Base-by-base conservation (phyloP, 2,888 invertebrate genomes). In the Drosophila testacea region DNA sequence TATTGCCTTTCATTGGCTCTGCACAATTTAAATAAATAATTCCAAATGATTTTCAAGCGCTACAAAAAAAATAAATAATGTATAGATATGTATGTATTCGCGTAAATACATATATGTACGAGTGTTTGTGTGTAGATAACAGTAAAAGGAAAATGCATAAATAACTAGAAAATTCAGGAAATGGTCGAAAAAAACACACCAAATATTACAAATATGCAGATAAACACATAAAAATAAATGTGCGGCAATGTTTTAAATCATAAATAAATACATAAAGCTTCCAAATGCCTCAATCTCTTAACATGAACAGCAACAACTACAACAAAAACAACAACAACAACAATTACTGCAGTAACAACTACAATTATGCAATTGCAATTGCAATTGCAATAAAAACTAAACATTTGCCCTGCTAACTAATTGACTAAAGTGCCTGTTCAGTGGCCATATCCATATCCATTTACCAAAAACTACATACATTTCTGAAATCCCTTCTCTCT, bases 341-440 rank as follows among this genome's bases (percentile, higher is more conserved):
- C 63, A 46, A 39, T 34, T 6, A 60, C 41, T 46, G 7, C 9
- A 36, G 7, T 27, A 52, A 30, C 44, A 50, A 27, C 32, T 51
- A 52, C 32, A 57, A 39, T 4, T 41, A 48, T 32, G 34, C 16
- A 16, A 55, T 44, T 22, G 11, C 56, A n/a, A n/a, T n/a, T 36
- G 54, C 51, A 44, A 64, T 27, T 42, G 54, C 67, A 57, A 72
- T 59, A 65, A 76, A 68, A 76, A 73, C 67, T 70, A 68, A 83
- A 74, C 78, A 80, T 78, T 73, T 76, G 68, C 67, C 77, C 77
- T 61, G 79, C 83, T 83, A 85, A 83, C 83, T 83, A 85, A 83
- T 83, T 85, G 83, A 83, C 74, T 83, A 73, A 85, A 85, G 83
- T 83, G 83, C 82, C 71, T 63, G 67, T 64, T 68, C 61, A 34